These are phyloP conservation scores for Rhaphigaster nebulosa DNA, from an alignment of 2,888 invertebrate genomes.

Conservation along the genomic window DNA sequence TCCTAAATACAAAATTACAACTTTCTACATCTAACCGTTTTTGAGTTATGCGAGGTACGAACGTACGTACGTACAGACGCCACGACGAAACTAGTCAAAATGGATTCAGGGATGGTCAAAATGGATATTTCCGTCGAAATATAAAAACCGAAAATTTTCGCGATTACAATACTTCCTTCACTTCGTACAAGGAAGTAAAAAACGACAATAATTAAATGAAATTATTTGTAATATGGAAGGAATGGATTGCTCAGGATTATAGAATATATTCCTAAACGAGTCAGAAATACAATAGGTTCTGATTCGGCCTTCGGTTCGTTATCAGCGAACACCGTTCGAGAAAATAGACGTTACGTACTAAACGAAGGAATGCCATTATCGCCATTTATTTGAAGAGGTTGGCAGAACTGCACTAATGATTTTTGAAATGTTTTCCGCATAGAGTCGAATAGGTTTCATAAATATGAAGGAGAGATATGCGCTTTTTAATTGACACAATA, in stretches of 20 bases:
- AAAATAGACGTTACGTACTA: slow-evolving; percentile 42
- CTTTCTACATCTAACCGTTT: too few species aligned
- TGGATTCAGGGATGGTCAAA: too few species aligned
- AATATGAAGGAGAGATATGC: neutral
- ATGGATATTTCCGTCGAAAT: too few species aligned
- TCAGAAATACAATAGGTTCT: neutral
- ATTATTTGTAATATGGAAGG: too few species aligned
- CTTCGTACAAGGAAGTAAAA: too few species aligned
- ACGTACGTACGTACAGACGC: too few species aligned
- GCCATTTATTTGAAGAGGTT: neutral
- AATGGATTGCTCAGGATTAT: neutral
- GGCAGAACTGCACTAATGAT: neutral
- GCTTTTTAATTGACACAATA: neutral
- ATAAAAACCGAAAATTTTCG: too few species aligned
- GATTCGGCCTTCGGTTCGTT: neutral
- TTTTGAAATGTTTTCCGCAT: neutral
- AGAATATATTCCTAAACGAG: neutral
- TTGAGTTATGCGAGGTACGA: too few species aligned
- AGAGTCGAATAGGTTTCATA: neutral
- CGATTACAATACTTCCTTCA: too few species aligned
- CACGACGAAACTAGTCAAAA: too few species aligned
- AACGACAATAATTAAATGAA: too few species aligned
- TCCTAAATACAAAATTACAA: too few species aligned
- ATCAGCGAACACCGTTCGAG: slow-evolving; percentile 16
- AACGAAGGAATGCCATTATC: slow-evolving; percentile 14